These are phyloP conservation scores for Eidolon helvum DNA, from an alignment of 2,113 vertebrate genomes.

Conservation along the genomic window DNA sequence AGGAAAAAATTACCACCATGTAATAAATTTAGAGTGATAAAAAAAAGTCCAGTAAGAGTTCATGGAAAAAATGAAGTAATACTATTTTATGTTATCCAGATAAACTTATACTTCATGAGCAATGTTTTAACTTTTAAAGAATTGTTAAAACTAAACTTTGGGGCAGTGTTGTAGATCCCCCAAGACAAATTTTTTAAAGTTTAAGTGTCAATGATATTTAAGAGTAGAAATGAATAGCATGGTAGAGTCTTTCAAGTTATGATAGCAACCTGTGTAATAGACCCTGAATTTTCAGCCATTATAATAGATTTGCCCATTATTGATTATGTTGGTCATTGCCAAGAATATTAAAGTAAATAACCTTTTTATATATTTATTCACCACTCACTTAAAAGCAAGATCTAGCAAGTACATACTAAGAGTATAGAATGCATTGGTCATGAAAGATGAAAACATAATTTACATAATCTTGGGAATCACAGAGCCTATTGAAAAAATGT, in stretches of 20 bases:
- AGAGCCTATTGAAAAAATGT: not conserved
- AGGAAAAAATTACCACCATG: conserved; percentile 10
- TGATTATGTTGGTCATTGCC: not conserved
- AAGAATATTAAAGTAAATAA: not conserved
- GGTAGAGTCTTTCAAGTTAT: not conserved
- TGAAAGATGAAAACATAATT: not conserved
- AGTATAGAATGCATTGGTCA: not conserved
- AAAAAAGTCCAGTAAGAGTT: conserved; percentile 20
- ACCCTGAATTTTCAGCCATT: not conserved
- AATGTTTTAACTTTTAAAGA: conserved; percentile 1
- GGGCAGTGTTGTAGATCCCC: not conserved
- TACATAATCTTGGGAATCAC: not conserved
- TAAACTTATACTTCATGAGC: conserved; percentile 28
- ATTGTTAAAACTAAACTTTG: conserved; percentile 38
- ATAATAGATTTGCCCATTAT: not conserved
- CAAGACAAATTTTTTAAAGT: conserved; percentile 8
- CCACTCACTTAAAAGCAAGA: not conserved
- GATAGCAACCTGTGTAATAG: not conserved
- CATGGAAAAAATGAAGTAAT: conserved; percentile 25
- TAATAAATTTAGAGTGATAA: conserved; percentile 16
- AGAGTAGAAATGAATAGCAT: not conserved
- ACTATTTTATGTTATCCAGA: conserved; percentile 14
- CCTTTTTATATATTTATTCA: not conserved
- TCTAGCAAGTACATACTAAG: not conserved
- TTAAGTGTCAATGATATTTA: conserved; percentile 22